Evolutionary conservation across 2,113 vertebrate genomes (phyloP).

Genomic region (Macquaria australasica): DNA sequence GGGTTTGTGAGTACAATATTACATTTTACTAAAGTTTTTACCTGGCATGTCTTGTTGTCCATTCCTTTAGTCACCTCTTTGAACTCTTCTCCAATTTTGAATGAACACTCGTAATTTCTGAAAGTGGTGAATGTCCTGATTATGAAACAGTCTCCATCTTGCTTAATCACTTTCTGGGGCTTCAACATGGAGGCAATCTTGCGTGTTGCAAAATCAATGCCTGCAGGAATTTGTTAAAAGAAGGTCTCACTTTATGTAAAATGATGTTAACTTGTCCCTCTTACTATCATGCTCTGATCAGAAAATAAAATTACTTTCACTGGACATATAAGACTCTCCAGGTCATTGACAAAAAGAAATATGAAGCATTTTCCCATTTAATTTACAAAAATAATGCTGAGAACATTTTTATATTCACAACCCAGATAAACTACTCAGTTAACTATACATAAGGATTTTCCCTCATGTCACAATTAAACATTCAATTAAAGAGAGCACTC

Average conservation of each 20-base stretch:
- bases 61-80: slow-evolving; percentile 91
- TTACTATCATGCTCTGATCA: not conserved
- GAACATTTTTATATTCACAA: not conserved
- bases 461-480: not conserved
- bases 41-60: slow-evolving; percentile 91
- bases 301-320: not conserved
- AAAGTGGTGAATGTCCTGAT: slow-evolving; percentile 88
- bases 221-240: slow-evolving; percentile 65
- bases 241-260: not conserved
- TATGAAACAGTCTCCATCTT: slow-evolving; percentile 87
- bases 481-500: not conserved
- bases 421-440: not conserved
- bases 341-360: not conserved
- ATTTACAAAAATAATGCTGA: not conserved
- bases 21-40: slow-evolving; percentile 52
- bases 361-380: not conserved
- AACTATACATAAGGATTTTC: not conserved
- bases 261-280: not conserved
- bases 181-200: slow-evolving; percentile 90
- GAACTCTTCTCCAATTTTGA: slow-evolving; percentile 89
- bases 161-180: slow-evolving; percentile 92
- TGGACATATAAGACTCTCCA: not conserved
- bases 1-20: not conserved
- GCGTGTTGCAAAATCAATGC: slow-evolving; percentile 90
- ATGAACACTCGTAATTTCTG: slow-evolving; percentile 84